Conservation (phyloP, 1,140 invertebrate species). For the Drosophila erecta region DNA sequence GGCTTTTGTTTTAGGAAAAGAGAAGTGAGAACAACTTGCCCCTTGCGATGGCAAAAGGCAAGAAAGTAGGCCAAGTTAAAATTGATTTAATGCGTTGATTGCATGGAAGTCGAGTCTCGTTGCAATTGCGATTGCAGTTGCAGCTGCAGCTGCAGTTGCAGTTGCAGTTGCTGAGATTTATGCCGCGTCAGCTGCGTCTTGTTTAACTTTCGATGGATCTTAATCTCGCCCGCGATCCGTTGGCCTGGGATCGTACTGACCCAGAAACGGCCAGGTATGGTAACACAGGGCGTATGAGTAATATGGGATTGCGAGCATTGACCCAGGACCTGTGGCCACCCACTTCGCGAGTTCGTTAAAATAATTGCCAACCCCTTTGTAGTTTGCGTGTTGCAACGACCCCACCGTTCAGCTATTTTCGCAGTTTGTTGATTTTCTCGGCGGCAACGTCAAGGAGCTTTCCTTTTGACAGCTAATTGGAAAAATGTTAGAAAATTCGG, state of each 20-base stretch:
- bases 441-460: constrained; percentile 31
- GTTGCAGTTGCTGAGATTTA: constrained; percentile 47
- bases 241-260: constrained; percentile 40
- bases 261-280: constrained; percentile 2
- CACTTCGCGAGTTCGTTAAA: constrained; percentile 58
- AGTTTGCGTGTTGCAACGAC: constrained; percentile 14
- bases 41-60: constrained; percentile 29
- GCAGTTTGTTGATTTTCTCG: constrained; percentile 27
- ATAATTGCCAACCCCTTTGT: constrained; percentile 61
- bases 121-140: constrained; percentile 5
- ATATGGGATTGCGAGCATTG: constrained; percentile 50
- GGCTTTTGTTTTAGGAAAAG: constrained; percentile 36
- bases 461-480: constrained; percentile 68
- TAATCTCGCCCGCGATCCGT: constrained; percentile 31
- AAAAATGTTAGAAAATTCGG: constrained; percentile 54
- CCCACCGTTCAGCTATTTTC: constrained; percentile 28
- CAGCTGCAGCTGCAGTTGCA: constrained; percentile 10
- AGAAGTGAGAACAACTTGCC: constrained; percentile 23
- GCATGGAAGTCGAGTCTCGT: constrained; percentile 45
- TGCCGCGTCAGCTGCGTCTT: constrained; percentile 54
- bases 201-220: constrained; percentile 63
- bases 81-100: constrained; percentile 82
- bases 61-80: constrained; percentile 82
- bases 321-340: constrained; percentile 43
- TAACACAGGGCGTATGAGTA: constrained; percentile 57